Conservation (phyloP, 2,113 vertebrate species). For the Lepidothrix coronata region DNA sequence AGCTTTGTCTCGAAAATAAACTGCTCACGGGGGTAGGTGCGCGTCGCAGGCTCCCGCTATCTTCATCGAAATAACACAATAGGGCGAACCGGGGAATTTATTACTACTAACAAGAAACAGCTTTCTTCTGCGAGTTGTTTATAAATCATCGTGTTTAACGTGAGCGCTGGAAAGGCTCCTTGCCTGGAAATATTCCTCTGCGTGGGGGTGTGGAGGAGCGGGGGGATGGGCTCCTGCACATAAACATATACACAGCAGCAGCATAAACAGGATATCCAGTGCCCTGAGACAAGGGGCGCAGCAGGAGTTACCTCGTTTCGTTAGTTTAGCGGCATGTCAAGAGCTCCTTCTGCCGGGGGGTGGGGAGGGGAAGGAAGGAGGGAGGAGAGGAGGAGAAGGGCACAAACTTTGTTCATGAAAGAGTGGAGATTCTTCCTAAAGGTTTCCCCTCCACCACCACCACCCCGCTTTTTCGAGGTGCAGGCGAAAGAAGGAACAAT, state of each 20-base stretch:
- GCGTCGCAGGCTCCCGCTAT: constrained; percentile 15
- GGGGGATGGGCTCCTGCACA: constrained; percentile 58
- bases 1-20: constrained; percentile 56
- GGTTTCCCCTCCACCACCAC: fast-evolving
- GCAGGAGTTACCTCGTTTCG: constrained; percentile 49
- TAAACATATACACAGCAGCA: constrained; percentile 28
- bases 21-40: constrained; percentile 27
- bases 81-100: constrained; percentile 65
- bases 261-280: constrained; percentile 27
- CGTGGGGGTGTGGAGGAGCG: constrained; percentile 28
- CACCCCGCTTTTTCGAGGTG: neutral
- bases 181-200: constrained; percentile 61
- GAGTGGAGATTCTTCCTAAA: neutral
- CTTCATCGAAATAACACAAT: constrained; percentile 54
- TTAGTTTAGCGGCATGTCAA: constrained; percentile 28
- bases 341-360: constrained; percentile 8
- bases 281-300: constrained; percentile 19
- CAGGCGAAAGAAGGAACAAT: neutral
- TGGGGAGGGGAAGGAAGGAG: neutral
- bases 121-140: constrained; percentile 72
- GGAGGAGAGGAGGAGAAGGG: neutral
- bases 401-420: neutral
- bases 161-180: constrained; percentile 36
- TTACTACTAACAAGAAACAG: constrained; percentile 68
- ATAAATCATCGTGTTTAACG: constrained; percentile 69